A percentile compares a stretch with the other conserved stretches of the same genome.
phyloP scores from a whole-genome alignment of 2,113 vertebrate species.

The Epinephelus moara region DNA sequence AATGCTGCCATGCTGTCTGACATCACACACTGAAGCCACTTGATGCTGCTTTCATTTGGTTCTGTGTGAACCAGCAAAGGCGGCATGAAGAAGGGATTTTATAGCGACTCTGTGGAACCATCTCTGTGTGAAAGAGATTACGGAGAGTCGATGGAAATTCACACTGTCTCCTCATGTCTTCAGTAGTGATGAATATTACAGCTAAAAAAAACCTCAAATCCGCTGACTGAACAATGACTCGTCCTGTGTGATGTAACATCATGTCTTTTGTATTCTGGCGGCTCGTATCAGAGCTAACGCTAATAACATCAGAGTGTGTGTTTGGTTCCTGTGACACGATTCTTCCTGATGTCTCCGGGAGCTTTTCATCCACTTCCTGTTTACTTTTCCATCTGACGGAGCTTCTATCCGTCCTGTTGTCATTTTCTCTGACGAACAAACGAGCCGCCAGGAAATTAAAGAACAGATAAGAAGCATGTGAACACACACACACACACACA shows the following conservation, averaged over 20 bases:
- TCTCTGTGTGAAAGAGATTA: too few relatives aligned
- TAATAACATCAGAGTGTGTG: background rate
- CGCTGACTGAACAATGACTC: background rate
- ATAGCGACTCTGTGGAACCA: too few relatives aligned
- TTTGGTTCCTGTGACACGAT: background rate
- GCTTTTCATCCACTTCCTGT: constrained; percentile 49
- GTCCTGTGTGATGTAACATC: background rate
- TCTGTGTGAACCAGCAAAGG: too few relatives aligned
- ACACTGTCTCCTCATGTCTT: too few relatives aligned
- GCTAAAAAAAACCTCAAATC: too few relatives aligned
- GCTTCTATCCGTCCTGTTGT: background rate
- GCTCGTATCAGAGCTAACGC: background rate
- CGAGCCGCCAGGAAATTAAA: constrained; percentile 67
- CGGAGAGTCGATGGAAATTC: too few relatives aligned
- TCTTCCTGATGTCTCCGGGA: background rate
- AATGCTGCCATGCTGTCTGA: too few relatives aligned
- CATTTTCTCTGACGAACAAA: constrained; percentile 5
- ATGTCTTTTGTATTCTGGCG: background rate
- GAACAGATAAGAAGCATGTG: constrained; percentile 53
- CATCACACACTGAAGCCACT: too few relatives aligned
- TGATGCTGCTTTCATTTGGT: too few relatives aligned
- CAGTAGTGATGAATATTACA: too few relatives aligned
- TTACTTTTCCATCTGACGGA: constrained; percentile 45
- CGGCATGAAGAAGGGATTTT: too few relatives aligned
- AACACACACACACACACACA: background rate